Evolutionary conservation across 2,113 vertebrate species (phyloP).

Genomic region (Gymnobelideus leadbeateri): DNA sequence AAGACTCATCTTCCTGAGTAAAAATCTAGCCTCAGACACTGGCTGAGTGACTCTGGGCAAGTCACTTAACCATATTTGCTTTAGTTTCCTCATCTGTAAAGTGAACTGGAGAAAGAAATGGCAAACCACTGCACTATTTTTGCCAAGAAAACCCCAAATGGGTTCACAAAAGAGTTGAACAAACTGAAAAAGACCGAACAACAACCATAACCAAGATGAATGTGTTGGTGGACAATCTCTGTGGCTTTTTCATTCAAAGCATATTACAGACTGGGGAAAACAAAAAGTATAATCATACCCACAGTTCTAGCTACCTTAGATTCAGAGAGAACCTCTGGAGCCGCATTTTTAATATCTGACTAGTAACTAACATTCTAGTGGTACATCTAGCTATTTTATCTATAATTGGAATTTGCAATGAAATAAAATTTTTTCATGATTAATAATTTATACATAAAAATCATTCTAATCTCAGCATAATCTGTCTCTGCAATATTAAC

Average conservation of each 20-base stretch:
- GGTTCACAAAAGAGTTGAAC: neutral
- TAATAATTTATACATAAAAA: conserved; percentile 59
- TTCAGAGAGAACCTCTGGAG: neutral
- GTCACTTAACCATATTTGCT: neutral
- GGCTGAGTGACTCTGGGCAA: neutral
- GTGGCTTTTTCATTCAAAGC: neutral
- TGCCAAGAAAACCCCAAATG: no score
- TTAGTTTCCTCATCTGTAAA: neutral
- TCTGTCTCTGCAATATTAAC: neutral
- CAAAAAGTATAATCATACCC: neutral
- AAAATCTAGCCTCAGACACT: neutral
- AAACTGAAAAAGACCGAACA: neutral
- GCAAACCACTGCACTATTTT: neutral
- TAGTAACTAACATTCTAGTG: neutral
- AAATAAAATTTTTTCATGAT: neutral
- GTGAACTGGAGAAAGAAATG: neutral
- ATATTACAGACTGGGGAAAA: neutral
- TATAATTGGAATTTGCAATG: conserved; percentile 48
- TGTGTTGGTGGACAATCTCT: neutral
- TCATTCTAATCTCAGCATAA: conserved; percentile 15
- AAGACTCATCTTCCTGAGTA: neutral
- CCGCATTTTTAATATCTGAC: neutral
- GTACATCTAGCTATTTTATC: neutral
- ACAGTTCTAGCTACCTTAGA: neutral
- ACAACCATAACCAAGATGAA: neutral